A percentile compares a stretch with the other conserved stretches of the same genome.
Evolutionary conservation across 2,113 vertebrate genomes (phyloP).

Genomic region (Castor canadensis): DNA sequence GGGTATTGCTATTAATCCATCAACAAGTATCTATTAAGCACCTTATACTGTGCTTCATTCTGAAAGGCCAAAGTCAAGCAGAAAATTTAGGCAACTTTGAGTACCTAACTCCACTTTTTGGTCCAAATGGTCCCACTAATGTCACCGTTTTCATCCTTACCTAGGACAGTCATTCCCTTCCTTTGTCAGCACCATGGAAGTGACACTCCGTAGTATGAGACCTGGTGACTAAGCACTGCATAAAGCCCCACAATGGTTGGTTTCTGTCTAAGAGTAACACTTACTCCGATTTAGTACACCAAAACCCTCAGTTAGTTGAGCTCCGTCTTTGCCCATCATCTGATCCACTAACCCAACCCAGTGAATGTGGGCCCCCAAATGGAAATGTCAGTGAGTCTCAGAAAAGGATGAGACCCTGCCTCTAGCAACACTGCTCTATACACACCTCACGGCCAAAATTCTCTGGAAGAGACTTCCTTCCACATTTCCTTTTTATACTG

Average conservation of each 20-base stretch:
- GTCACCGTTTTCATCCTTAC: not conserved
- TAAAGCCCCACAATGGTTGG: not conserved
- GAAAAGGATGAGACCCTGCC: not conserved
- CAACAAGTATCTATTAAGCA: not conserved
- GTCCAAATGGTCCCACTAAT: not conserved
- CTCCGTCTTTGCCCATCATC: not conserved
- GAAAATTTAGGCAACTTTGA: not conserved
- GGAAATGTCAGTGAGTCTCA: not conserved
- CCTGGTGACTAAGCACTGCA: not conserved
- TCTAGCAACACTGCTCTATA: not conserved
- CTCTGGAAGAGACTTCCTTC: not conserved
- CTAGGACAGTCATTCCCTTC: not conserved
- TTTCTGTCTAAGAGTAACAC: constrained; percentile 6
- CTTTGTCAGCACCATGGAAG: not conserved
- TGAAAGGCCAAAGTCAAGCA: not conserved
- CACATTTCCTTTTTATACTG: not conserved
- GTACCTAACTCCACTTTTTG: not conserved
- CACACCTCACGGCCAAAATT: not conserved
- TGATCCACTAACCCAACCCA: not conserved
- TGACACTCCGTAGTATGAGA: not conserved
- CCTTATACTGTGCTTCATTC: not conserved
- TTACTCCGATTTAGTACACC: not conserved
- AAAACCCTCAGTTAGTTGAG: constrained; percentile 28
- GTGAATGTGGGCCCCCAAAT: not conserved
- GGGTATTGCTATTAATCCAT: not conserved